Evolutionary conservation across 2,888 invertebrate genomes (phyloP), one percentile per base, ranked within the genome.

Genomic region (Philonicus albiceps): DNA sequence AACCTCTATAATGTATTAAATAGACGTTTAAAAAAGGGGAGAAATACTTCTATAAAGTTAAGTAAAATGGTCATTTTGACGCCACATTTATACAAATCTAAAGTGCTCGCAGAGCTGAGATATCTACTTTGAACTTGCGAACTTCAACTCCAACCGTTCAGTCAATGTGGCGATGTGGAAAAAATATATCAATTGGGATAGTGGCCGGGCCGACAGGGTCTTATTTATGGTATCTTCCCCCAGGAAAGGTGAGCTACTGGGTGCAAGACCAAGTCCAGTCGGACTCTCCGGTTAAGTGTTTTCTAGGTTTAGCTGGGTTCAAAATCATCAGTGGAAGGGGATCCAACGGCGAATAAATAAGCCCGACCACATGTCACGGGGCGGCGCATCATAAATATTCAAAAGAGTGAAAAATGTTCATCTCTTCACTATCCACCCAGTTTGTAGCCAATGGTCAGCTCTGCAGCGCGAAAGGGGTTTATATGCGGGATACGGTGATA

Each of bases 391-490:
- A 83, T 83, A 83, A 83, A 83, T 83, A 83, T 83, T 83, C 83
- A 64, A 27, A 83, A 83, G 83, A 83, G 83, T 64, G 83, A 83
- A 83, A 83, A 83, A 83, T 83, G 83, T 83, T 83, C 83, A 83
- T 64, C 83, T 72, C 83, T 34, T 72, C 34, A 64, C 83, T 72
- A 83, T 83, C 72, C 64, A 83, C 83, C 83, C n/a, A 72, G 64
- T 64, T 55, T 72, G 83, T 80, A 64, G 83, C 64, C 64, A 83
- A 64, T 37, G 83, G 83, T 27, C 27, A 83, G 34, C 30, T 64
- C 64, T 19, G 64, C 27, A 64, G 83, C 31, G 53, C 64, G 83
- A 83, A 83, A 83, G 64, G 83, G 83, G 72, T 83, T 83, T 64
- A 72, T 37, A 72, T 64, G 37, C 64, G 83, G 72, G 64, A 83